These are phyloP conservation scores for Lasioglossum villosulum DNA, from an alignment of 2,888 invertebrate genomes.

Conservation along the genomic window DNA sequence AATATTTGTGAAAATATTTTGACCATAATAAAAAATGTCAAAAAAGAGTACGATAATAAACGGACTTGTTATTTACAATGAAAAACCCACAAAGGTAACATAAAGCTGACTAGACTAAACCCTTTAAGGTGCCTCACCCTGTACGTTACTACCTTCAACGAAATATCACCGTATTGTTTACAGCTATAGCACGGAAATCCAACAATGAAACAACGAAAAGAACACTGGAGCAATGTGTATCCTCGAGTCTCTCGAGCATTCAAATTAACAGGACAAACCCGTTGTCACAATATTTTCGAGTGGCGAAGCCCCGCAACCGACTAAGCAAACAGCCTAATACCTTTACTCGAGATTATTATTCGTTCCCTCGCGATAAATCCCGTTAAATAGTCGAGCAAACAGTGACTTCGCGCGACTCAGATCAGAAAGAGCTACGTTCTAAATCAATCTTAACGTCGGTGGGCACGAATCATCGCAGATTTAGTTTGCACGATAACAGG, in stretches of 20 bases:
- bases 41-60: neutral
- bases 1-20: neutral
- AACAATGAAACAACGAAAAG: neutral
- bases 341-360: neutral
- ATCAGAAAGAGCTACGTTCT: neutral
- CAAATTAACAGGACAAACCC: neutral
- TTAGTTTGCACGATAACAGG: constrained; percentile 21
- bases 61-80: neutral
- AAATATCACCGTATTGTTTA: neutral
- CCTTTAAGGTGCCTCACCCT: constrained; percentile 9
- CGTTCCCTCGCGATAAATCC: neutral
- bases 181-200: neutral
- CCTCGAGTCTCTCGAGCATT: neutral
- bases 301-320: neutral
- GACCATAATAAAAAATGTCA: neutral
- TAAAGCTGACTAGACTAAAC: neutral
- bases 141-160: neutral
- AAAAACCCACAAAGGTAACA: neutral
- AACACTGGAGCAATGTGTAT: neutral
- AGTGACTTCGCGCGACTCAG: neutral
- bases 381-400: constrained; percentile 5
- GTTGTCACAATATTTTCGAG: neutral
- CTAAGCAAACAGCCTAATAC: neutral
- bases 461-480: constrained; percentile 28
- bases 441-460: constrained; percentile 15